These are phyloP conservation scores for Natator depressus DNA, from an alignment of 2,113 vertebrate species.

Conservation along the genomic window DNA sequence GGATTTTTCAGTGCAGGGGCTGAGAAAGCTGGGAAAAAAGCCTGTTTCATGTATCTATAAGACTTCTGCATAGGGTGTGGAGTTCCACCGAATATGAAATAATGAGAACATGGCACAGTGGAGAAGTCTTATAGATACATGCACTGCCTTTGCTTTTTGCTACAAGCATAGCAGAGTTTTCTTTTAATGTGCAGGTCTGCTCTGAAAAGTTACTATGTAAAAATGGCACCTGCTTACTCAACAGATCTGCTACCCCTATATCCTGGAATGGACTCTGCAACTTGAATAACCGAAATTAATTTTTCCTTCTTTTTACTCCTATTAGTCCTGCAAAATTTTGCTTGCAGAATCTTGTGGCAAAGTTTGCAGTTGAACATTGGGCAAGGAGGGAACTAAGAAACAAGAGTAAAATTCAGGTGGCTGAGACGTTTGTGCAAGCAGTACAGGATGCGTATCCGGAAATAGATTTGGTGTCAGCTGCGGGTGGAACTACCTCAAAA, in stretches of 20 bases:
- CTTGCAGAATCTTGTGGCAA: not conserved
- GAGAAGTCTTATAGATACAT: not conserved
- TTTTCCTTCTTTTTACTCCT: not conserved
- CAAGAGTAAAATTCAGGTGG: not conserved
- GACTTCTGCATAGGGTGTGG: not conserved
- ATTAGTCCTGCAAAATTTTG: not conserved
- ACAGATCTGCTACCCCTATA: not conserved
- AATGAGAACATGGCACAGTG: not conserved
- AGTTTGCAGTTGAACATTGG: not conserved
- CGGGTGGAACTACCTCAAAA: not conserved
- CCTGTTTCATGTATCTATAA: too few relatives aligned
- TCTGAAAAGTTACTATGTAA: not conserved
- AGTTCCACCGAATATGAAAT: not conserved
- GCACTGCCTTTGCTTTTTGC: not conserved
- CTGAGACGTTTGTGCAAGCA: not conserved
- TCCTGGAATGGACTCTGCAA: not conserved
- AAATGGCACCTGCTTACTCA: not conserved
- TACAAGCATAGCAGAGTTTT: not conserved
- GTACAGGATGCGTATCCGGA: not conserved
- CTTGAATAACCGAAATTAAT: not conserved
- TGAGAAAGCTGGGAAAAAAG: too few relatives aligned
- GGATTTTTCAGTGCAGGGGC: too few relatives aligned
- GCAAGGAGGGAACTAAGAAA: not conserved
- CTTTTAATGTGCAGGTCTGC: not conserved
- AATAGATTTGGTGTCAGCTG: not conserved